Conservation (phyloP, 2,888 invertebrate species). For the Macrophya alboannulata region DNA sequence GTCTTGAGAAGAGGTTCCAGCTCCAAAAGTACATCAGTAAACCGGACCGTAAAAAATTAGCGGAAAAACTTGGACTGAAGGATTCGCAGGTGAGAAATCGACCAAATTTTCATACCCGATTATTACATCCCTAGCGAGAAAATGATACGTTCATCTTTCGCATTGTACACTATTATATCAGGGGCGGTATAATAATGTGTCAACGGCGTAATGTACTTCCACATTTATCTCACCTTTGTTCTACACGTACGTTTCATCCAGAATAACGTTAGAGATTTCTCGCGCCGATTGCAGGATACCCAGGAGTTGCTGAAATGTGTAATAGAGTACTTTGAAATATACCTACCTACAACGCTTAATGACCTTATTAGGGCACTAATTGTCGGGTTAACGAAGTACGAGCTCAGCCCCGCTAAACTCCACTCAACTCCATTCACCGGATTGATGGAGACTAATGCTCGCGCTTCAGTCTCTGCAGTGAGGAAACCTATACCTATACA, state of each 20-base stretch:
- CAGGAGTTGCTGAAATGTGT: slow-evolving; percentile 30
- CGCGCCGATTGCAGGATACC: neutral
- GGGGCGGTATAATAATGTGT: neutral
- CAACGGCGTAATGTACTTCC: neutral
- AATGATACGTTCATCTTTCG: neutral
- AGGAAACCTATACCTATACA: slow-evolving; percentile 29
- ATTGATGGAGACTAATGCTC: slow-evolving; percentile 70
- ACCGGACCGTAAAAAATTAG: slow-evolving; percentile 98
- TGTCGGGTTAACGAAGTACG: slow-evolving; percentile 71
- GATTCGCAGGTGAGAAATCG: slow-evolving; percentile 93
- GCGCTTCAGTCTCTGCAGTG: slow-evolving; percentile 52
- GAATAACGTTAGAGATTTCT: slow-evolving; percentile 20
- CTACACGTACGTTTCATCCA: slow-evolving; percentile 4
- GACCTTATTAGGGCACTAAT: slow-evolving; percentile 73
- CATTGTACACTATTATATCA: neutral
- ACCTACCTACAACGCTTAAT: slow-evolving; percentile 65
- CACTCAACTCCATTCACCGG: slow-evolving; percentile 65
- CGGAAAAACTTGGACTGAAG: slow-evolving; percentile 97
- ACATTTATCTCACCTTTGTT: slow-evolving; percentile 24
- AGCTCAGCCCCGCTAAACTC: slow-evolving; percentile 58
- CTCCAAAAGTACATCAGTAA: slow-evolving; percentile 99
- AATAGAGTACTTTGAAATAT: slow-evolving; percentile 50
- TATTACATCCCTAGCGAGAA: neutral
- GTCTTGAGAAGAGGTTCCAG: slow-evolving; percentile 97
- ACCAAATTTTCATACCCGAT: neutral